These are phyloP conservation scores for Nibea albiflora DNA, from an alignment of 2,113 vertebrate species.

Conservation along the genomic window DNA sequence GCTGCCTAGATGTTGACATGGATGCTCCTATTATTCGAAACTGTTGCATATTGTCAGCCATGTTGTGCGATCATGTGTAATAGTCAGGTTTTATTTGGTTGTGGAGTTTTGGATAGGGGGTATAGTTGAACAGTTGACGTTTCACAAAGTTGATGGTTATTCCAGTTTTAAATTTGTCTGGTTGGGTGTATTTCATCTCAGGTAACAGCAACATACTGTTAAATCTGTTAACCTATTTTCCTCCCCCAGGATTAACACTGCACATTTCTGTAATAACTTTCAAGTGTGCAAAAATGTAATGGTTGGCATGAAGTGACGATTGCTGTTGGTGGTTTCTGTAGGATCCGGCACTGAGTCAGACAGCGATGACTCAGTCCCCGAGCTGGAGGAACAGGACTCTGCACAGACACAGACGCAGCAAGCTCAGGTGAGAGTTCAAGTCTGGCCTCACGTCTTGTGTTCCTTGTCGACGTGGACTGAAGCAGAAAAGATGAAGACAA, in stretches of 20 bases:
- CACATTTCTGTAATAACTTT: not conserved
- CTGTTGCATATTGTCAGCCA: not conserved
- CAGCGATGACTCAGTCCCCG: conserved; percentile 98
- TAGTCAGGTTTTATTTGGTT: not conserved
- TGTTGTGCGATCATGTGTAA: not conserved
- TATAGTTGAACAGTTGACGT: not conserved
- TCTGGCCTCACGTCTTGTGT: not conserved
- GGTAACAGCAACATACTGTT: not conserved
- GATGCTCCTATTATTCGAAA: not conserved
- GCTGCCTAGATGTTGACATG: not conserved
- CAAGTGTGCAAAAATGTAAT: not conserved
- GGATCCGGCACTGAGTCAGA: conserved; percentile 99
- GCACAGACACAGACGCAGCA: conserved; percentile 96
- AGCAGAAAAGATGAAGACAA: not conserved
- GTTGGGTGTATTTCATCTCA: not conserved
- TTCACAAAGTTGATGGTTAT: not conserved
- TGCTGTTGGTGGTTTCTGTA: conserved; percentile 66
- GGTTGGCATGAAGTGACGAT: not conserved
- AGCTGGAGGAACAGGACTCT: conserved; percentile 97
- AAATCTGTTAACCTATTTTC: conserved; percentile 6
- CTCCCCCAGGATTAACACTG: conserved; percentile 26
- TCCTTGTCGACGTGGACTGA: not conserved
- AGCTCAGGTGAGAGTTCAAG: conserved; percentile 88
- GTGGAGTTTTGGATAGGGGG: not conserved
- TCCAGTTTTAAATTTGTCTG: not conserved